These are phyloP conservation scores for Microdon myrmicae DNA, from an alignment of 2,888 invertebrate species.

Conservation along the genomic window DNA sequence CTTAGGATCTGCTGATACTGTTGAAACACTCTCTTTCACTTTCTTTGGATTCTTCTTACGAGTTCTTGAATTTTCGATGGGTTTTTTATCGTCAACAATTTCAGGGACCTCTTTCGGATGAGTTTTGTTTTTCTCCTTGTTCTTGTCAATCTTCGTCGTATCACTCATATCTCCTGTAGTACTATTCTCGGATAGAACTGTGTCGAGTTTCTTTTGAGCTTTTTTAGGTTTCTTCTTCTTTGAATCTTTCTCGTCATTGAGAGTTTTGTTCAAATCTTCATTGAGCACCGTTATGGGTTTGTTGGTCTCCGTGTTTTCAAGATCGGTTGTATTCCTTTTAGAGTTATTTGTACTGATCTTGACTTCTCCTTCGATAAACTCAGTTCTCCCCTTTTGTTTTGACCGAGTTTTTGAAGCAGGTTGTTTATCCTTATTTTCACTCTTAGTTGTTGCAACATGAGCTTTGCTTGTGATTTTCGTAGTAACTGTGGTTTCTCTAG, in stretches of 20 bases:
- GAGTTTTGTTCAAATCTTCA: constrained; percentile 1
- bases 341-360: constrained; percentile 1
- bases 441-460: constrained; percentile 20
- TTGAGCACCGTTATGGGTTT: background rate
- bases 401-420: constrained; percentile 14
- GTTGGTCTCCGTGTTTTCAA: background rate
- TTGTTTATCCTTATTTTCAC: constrained; percentile 27
- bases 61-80: no score
- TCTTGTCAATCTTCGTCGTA: no score
- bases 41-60: no score
- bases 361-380: constrained; percentile 3
- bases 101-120: no score
- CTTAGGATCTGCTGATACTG: no score
- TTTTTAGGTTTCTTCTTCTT: constrained; percentile 58
- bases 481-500: constrained; percentile 31
- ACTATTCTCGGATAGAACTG: no score
- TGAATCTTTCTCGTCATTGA: constrained; percentile 64
- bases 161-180: no score
- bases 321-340: constrained; percentile 12
- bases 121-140: no score
- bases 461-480: constrained; percentile 19
- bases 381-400: constrained; percentile 40
- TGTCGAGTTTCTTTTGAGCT: constrained; percentile 1
- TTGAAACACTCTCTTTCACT: no score
- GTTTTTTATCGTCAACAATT: no score